Percentiles rank a stretch among this genome's conserved stretches.
Evolutionary conservation across 2,888 invertebrate species (phyloP).

Genomic region (Catocala fraxini): DNA sequence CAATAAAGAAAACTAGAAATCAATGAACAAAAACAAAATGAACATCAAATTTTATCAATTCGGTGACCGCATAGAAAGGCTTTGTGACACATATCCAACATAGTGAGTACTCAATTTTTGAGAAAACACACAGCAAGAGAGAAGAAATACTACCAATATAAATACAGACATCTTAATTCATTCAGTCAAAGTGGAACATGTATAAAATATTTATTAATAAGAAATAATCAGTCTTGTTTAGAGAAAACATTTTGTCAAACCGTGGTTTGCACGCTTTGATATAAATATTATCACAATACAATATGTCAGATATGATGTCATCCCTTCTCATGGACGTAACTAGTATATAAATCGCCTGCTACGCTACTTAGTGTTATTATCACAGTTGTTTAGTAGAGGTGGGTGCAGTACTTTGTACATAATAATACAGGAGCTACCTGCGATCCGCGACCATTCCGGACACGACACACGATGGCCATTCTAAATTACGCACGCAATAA

Average conservation of each 20-base stretch:
- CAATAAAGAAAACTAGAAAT: constrained; percentile 79
- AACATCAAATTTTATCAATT: constrained; percentile 70
- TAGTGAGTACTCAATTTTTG: constrained; percentile 82
- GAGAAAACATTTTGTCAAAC: constrained; percentile 85
- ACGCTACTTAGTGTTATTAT: constrained; percentile 89
- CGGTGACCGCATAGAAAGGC: constrained; percentile 87
- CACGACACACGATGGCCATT: constrained; percentile 69
- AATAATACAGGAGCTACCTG: constrained; percentile 84
- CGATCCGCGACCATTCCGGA: constrained; percentile 77
- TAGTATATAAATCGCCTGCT: constrained; percentile 88
- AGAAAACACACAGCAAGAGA: constrained; percentile 80
- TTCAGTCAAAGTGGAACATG: constrained; percentile 86
- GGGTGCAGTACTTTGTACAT: constrained; percentile 88
- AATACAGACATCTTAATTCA: constrained; percentile 86
- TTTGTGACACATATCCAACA: constrained; percentile 87
- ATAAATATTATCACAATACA: constrained; percentile 85
- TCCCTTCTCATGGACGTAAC: constrained; percentile 88
- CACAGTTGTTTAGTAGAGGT: constrained; percentile 88
- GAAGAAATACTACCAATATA: constrained; percentile 82
- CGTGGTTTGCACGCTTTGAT: constrained; percentile 76
- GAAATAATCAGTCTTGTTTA: constrained; percentile 89
- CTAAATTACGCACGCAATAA: constrained; percentile 70
- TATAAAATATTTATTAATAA: constrained; percentile 87
- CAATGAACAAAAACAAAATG: constrained; percentile 77
- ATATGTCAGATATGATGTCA: constrained; percentile 88